Evolutionary conservation across 2,113 vertebrate species (phyloP).

Genomic region (Saimiri boliviensis): DNA sequence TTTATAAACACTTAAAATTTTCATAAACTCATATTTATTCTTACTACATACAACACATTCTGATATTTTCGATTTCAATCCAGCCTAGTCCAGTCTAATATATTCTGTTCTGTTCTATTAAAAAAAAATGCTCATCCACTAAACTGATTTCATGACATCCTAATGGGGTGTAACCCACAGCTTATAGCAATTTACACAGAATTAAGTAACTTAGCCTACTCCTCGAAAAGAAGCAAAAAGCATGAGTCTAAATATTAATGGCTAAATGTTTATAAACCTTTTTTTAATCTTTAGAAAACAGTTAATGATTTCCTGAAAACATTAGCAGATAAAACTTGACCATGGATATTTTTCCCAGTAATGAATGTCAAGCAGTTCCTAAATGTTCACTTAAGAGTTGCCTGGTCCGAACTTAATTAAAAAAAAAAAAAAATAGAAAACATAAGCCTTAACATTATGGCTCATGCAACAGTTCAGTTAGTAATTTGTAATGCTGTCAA

Average conservation of each 20-base stretch:
- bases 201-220: conserved; percentile 4
- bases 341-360: conserved; percentile 11
- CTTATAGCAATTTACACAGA: background rate
- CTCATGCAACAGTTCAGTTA: background rate
- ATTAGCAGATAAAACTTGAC: conserved; percentile 43
- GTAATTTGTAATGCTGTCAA: conserved; percentile 35
- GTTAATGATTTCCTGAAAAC: conserved; percentile 71
- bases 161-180: background rate
- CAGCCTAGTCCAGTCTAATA: background rate
- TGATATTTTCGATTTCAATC: conserved; percentile 25
- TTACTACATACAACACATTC: background rate
- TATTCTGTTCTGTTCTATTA: background rate
- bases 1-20: background rate
- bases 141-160: background rate
- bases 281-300: conserved; percentile 57
- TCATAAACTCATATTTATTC: conserved; percentile 34
- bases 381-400: conserved; percentile 54
- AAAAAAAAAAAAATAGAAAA: conserved; percentile 52
- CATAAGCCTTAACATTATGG: background rate
- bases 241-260: conserved; percentile 6
- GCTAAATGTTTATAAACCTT: background rate
- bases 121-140: background rate
- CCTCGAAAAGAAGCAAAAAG: conserved; percentile 35
- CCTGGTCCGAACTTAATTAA: conserved; percentile 43
- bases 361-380: conserved; percentile 6